Percentiles rank a stretch among this genome's conserved stretches.
phyloP scores from a whole-genome alignment of 1,140 invertebrate species.

The Drosophila tropicalis region DNA sequence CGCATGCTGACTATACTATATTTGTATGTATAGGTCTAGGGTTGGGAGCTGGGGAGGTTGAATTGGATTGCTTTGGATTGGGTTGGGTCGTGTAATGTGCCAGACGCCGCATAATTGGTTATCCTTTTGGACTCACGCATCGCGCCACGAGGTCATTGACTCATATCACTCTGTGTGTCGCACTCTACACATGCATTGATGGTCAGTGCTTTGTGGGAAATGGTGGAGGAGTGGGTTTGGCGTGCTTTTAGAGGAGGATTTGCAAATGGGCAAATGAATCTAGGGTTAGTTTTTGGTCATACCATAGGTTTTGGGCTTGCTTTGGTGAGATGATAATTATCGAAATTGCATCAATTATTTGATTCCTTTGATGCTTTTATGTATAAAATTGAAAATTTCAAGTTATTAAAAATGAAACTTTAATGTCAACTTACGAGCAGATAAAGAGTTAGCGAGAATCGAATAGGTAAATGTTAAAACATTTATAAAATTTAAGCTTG shows the following conservation, averaged over 20 bases:
- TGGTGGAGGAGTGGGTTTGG: too few relatives aligned
- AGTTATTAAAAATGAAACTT: too few relatives aligned
- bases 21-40: background rate
- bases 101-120: constrained; percentile 72
- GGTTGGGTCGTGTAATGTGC: constrained; percentile 40
- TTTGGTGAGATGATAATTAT: too few relatives aligned
- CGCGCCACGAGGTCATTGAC: constrained; percentile 59
- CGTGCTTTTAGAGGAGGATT: background rate
- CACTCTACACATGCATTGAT: background rate
- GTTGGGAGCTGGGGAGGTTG: constrained; percentile 8
- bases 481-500: too few relatives aligned
- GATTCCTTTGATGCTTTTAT: too few relatives aligned
- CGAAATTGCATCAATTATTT: too few relatives aligned
- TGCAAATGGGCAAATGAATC: background rate
- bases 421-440: too few relatives aligned
- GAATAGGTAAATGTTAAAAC: too few relatives aligned
- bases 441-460: too few relatives aligned
- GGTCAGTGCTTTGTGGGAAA: background rate
- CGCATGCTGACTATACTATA: constrained; percentile 18
- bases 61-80: constrained; percentile 2
- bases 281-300: background rate
- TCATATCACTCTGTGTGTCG: constrained; percentile 6
- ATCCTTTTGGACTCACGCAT: constrained; percentile 58
- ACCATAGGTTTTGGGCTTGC: too few relatives aligned
- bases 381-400: too few relatives aligned